phyloP scores from a whole-genome alignment of 1,140 invertebrate genomes.

The Proctacanthus coquilletti region DNA sequence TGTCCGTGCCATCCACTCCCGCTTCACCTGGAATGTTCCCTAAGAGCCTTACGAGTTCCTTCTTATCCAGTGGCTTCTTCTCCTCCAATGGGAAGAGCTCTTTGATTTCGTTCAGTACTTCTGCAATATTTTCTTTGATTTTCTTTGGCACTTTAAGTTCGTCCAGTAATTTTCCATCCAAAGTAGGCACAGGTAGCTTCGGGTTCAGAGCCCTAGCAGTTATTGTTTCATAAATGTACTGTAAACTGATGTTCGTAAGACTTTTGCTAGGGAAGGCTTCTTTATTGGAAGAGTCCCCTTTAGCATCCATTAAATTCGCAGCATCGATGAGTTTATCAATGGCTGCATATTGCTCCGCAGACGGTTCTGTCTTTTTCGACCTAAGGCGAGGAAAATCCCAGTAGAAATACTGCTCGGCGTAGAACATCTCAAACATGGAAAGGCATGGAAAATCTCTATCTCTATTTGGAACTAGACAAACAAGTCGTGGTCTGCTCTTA shows the following conservation, averaged over 20 bases:
- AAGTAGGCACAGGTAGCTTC: not conserved
- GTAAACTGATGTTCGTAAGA: slow-evolving; percentile 19
- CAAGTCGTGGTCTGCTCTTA: slow-evolving; percentile 18
- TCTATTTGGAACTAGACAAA: slow-evolving; percentile 18
- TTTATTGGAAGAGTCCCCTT: slow-evolving; percentile 12
- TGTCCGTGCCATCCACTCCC: not conserved
- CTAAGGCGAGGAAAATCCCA: slow-evolving; percentile 21
- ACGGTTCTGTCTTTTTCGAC: slow-evolving; percentile 17
- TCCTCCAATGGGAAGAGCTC: slow-evolving; percentile 18
- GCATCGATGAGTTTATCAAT: slow-evolving; percentile 20
- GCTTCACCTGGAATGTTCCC: not conserved
- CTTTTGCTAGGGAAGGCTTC: slow-evolving; percentile 20
- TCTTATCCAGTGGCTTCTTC: slow-evolving; percentile 16
- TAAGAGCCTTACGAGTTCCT: not conserved
- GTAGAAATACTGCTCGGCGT: slow-evolving; percentile 19
- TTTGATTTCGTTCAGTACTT: slow-evolving; percentile 14
- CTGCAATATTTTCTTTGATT: slow-evolving; percentile 17
- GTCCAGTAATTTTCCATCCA: slow-evolving; percentile 15
- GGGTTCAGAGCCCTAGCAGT: slow-evolving; percentile 1
- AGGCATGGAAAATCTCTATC: slow-evolving; percentile 13
- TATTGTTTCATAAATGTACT: slow-evolving; percentile 11
- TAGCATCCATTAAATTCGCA: slow-evolving; percentile 12
- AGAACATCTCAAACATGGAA: slow-evolving; percentile 22
- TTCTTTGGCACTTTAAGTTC: slow-evolving; percentile 16
- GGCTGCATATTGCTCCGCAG: slow-evolving; percentile 15